phyloP scores from a whole-genome alignment of 2,113 vertebrate genomes.

The Phoenicopterus ruber region DNA sequence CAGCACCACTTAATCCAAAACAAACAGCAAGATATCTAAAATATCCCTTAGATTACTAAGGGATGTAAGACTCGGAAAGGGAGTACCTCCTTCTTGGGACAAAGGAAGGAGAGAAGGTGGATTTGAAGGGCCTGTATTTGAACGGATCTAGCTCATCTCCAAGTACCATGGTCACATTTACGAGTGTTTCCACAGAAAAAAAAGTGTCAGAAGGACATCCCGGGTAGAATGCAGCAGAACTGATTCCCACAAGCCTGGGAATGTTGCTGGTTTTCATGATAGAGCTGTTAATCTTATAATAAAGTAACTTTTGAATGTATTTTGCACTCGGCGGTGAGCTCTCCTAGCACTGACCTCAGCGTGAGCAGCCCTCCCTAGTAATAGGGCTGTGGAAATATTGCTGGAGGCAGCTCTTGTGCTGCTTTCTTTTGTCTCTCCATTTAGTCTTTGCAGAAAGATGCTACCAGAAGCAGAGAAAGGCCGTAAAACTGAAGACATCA shows the following conservation, averaged over 20 bases:
- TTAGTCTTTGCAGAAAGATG: slow-evolving; percentile 17
- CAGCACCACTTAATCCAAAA: slow-evolving; percentile 18
- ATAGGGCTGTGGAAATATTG: slow-evolving; percentile 29
- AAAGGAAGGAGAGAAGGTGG: not conserved
- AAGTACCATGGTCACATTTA: not conserved
- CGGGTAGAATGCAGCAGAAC: not conserved
- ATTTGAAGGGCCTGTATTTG: not conserved
- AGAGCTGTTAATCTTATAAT: slow-evolving; percentile 27
- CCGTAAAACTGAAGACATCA: not conserved
- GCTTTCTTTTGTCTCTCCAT: slow-evolving; percentile 40
- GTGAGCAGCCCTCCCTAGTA: not conserved
- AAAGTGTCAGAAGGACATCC: not conserved
- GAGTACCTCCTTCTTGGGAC: not conserved
- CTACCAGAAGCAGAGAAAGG: slow-evolving; percentile 20
- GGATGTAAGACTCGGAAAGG: not conserved
- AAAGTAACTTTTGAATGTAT: not conserved
- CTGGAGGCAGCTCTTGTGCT: slow-evolving; percentile 18
- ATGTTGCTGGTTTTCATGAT: not conserved
- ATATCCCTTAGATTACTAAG: slow-evolving; percentile 1
- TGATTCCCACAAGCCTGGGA: not conserved
- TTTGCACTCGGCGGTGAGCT: not conserved
- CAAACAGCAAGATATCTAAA: slow-evolving; percentile 40
- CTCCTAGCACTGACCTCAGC: not conserved
- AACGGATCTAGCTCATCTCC: not conserved
- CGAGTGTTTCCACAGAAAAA: not conserved